Percentiles rank a stretch among this genome's conserved stretches.
Conservation (phyloP, 53 echinoderm and acorn worm species). For the Astropecten irregularis region DNA sequence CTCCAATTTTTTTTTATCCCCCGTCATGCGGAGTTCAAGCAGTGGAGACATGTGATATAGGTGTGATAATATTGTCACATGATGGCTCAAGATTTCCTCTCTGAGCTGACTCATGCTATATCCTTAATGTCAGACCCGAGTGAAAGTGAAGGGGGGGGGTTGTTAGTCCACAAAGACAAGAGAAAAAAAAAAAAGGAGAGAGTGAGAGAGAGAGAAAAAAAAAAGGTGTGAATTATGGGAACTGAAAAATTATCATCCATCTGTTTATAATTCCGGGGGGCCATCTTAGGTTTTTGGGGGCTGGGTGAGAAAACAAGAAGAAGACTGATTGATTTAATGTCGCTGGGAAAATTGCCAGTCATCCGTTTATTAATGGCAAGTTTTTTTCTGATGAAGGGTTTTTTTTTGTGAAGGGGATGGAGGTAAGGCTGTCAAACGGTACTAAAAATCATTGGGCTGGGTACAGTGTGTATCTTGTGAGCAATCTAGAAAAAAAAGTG, state of each 20-base stretch:
- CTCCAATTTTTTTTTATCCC: too few species aligned
- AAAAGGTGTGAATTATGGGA: conserved; percentile 61
- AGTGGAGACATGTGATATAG: conserved; percentile 15
- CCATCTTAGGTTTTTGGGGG: conserved; percentile 10
- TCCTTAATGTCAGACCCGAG: conserved; percentile 41
- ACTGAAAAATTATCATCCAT: conserved; percentile 61
- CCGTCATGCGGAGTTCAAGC: conserved; percentile 24
- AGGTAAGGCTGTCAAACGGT: too few species aligned
- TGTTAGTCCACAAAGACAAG: neutral
- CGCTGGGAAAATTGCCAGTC: conserved; percentile 42
- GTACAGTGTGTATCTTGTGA: too few species aligned
- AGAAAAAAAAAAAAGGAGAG: neutral
- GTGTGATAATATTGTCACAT: conserved; percentile 60
- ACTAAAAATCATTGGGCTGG: too few species aligned
- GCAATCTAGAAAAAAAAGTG: too few species aligned
- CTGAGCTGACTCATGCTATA: conserved; percentile 8
- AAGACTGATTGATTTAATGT: conserved; percentile 45
- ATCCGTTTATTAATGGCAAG: conserved; percentile 24
- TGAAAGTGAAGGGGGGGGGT: neutral
- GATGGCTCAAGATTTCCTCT: conserved; percentile 42
- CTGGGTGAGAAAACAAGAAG: conserved; percentile 1
- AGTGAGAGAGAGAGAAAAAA: neutral
- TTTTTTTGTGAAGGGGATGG: conserved; percentile 6
- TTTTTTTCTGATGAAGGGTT: neutral
- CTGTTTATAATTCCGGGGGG: conserved; percentile 54